Evolutionary conservation across 2,113 vertebrate genomes (phyloP).

Genomic region (Oncorhynchus masou): DNA sequence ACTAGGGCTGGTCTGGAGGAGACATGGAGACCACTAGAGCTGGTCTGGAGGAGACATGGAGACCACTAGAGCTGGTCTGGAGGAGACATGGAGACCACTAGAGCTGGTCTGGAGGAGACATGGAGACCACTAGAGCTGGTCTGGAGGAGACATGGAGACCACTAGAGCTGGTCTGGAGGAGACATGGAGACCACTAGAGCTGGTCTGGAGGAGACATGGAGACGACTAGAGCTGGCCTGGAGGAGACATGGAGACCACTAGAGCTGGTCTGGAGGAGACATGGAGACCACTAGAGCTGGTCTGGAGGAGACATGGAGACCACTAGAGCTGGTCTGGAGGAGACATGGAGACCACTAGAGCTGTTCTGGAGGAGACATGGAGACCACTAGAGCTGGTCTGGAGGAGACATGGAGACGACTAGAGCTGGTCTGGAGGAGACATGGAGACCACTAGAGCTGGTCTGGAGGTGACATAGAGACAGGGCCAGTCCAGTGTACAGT

Average conservation of each 20-base stretch:
- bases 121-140: conserved; percentile 8
- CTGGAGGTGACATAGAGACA: neutral
- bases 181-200: conserved; percentile 9
- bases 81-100: too few species aligned
- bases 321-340: conserved; percentile 4
- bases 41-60: neutral
- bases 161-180: too few species aligned
- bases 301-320: neutral
- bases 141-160: too few species aligned
- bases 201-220: neutral
- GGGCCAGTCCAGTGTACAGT: neutral
- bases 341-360: too few species aligned
- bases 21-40: neutral
- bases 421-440: neutral
- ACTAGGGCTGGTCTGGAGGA: too few species aligned
- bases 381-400: conserved; percentile 4
- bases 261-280: neutral
- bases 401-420: too few species aligned
- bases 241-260: neutral
- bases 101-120: neutral
- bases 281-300: too few species aligned
- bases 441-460: conserved; percentile 1
- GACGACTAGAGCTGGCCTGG: too few species aligned
- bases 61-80: conserved; percentile 3
- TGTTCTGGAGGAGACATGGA: neutral